phyloP scores from a whole-genome alignment of 2,113 vertebrate species.

The Phrynocephalus versicolor region DNA sequence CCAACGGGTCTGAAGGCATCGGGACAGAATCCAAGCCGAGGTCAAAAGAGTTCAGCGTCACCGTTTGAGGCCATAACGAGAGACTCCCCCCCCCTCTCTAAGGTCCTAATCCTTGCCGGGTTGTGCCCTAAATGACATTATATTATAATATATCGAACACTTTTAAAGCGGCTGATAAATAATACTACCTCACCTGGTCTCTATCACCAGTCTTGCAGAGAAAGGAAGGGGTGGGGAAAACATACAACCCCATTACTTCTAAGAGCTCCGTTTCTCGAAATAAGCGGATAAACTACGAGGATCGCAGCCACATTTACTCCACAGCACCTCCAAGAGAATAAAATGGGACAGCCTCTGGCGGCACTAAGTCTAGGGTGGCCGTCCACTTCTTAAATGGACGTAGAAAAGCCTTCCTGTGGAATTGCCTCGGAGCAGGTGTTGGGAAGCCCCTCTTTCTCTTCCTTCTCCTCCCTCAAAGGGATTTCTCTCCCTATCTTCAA shows the following conservation, averaged over 20 bases:
- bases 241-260: too few species aligned
- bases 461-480: background rate
- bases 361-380: conserved; percentile 26
- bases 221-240: too few species aligned
- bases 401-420: background rate
- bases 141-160: background rate
- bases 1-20: too few species aligned
- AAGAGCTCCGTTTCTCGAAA: too few species aligned
- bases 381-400: background rate
- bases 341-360: background rate
- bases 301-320: background rate
- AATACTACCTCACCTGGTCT: background rate
- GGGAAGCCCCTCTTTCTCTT: too few species aligned
- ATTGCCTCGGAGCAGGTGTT: too few species aligned
- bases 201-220: too few species aligned
- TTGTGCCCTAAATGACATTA: background rate
- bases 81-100: too few species aligned
- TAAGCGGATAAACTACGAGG: too few species aligned
- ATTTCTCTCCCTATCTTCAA: background rate
- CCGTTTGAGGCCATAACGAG: background rate
- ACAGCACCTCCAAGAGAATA: background rate
- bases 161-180: too few species aligned
- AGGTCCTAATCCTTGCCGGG: background rate
- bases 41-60: background rate
- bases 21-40: background rate